phyloP scores from a whole-genome alignment of 2,113 vertebrate species.

The Bubo bubo region DNA sequence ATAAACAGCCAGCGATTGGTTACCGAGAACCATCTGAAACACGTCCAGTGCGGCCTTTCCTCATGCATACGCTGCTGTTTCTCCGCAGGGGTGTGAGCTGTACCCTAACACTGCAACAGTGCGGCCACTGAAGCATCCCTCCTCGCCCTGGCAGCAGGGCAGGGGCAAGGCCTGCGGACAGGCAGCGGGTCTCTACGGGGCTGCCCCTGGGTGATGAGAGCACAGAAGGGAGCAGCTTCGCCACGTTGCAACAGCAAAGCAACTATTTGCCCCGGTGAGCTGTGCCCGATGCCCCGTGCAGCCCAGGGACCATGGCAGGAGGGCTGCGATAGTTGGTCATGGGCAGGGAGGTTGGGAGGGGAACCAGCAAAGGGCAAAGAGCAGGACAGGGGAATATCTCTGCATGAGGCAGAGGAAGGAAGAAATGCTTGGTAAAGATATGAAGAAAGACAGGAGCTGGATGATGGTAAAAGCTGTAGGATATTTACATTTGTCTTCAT shows the following conservation, averaged over 20 bases:
- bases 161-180: not conserved
- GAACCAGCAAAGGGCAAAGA: not conserved
- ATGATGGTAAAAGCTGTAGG: not conserved
- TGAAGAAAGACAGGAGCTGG: not conserved
- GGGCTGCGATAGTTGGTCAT: not conserved
- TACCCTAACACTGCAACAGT: fast-evolving
- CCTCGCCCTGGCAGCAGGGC: not conserved
- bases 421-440: not conserved
- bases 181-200: not conserved
- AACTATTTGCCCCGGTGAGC: not conserved
- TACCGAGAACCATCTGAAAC: not conserved
- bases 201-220: not conserved
- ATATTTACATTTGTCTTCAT: not conserved
- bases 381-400: fast-evolving
- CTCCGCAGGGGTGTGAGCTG: not conserved
- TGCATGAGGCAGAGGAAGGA: not conserved
- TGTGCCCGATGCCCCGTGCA: fast-evolving
- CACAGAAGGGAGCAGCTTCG: not conserved
- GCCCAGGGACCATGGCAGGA: not conserved
- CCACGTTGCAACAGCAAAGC: not conserved
- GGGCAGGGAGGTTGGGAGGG: not conserved
- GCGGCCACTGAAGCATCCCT: fast-evolving
- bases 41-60: not conserved
- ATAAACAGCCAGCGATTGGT: not conserved
- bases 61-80: not conserved